Evolutionary conservation across 2,888 invertebrate genomes (phyloP).

Genomic region (Calliphora vomitoria): DNA sequence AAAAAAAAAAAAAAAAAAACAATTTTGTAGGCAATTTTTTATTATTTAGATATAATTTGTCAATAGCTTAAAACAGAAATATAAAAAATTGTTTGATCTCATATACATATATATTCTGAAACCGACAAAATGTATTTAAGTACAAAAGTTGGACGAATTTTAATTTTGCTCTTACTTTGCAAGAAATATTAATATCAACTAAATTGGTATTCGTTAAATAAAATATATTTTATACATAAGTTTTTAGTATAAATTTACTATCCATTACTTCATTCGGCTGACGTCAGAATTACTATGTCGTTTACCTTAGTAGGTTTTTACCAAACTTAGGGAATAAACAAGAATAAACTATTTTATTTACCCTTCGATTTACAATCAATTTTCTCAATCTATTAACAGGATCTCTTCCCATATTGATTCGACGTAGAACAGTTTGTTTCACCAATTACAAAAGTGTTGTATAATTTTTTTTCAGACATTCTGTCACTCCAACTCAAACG

Average conservation of each 20-base stretch:
- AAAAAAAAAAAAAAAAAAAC: too few species aligned
- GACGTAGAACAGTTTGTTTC: background rate
- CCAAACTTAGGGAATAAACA: background rate
- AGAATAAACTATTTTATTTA: conserved; percentile 9
- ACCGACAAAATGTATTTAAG: too few species aligned
- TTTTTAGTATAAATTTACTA: background rate
- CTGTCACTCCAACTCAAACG: conserved; percentile 42
- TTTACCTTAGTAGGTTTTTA: conserved; percentile 3
- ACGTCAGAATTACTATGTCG: background rate
- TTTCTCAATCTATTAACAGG: conserved; percentile 4
- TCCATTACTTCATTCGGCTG: background rate
- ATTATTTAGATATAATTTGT: too few species aligned
- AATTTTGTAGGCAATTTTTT: too few species aligned
- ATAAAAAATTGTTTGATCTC: too few species aligned
- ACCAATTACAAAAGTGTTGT: conserved; percentile 26
- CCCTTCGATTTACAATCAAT: conserved; percentile 32
- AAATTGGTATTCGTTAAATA: too few species aligned
- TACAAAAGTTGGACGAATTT: too few species aligned
- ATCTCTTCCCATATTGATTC: background rate
- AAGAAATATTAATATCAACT: too few species aligned
- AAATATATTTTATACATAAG: too few species aligned
- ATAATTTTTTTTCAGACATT: conserved; percentile 32
- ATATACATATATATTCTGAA: too few species aligned
- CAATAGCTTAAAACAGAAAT: too few species aligned
- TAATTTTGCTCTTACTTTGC: too few species aligned